Conservation (phyloP, 2,797 vertebrate species). For the Siniperca obscura region DNA sequence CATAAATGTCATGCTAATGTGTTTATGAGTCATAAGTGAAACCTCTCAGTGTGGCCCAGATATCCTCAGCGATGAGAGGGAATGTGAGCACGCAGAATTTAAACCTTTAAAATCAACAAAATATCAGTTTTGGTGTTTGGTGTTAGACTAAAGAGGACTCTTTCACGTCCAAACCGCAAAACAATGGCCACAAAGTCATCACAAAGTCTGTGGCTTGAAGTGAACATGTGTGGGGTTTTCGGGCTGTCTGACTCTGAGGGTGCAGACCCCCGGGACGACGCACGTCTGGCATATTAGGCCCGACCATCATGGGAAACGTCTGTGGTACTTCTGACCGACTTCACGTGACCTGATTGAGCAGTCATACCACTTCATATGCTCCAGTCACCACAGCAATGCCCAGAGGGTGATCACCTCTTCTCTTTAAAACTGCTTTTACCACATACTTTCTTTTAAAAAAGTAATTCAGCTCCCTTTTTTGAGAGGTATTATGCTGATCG, state of each 20-base stretch:
- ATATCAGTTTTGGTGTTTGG: conserved; percentile 3
- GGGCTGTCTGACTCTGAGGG: conserved; percentile 35
- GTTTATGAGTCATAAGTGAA: conserved; percentile 68
- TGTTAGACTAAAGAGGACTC: background rate
- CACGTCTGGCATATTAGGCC: conserved; percentile 74
- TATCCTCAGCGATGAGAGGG: conserved; percentile 28
- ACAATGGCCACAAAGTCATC: conserved; percentile 9
- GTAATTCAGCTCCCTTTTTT: background rate
- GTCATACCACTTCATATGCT: conserved; percentile 75
- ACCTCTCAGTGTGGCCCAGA: conserved; percentile 56
- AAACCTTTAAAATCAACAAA: conserved; percentile 25
- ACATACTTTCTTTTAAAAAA: background rate
- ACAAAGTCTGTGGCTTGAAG: conserved; percentile 46
- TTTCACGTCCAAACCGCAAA: background rate
- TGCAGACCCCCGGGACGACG: conserved; percentile 57
- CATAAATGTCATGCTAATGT: conserved; percentile 71
- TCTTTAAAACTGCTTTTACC: conserved; percentile 15
- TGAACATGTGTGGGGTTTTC: conserved; percentile 52
- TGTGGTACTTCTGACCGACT: conserved; percentile 79
- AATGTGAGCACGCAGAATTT: conserved; percentile 28
- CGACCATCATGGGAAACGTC: conserved; percentile 70
- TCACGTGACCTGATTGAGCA: conserved; percentile 85
- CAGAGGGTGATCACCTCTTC: conserved; percentile 52
- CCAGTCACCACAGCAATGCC: conserved; percentile 66
- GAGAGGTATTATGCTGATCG: conserved; percentile 3